Evolutionary conservation across 2,113 vertebrate species (phyloP).

Genomic region (Isurus oxyrinchus): DNA sequence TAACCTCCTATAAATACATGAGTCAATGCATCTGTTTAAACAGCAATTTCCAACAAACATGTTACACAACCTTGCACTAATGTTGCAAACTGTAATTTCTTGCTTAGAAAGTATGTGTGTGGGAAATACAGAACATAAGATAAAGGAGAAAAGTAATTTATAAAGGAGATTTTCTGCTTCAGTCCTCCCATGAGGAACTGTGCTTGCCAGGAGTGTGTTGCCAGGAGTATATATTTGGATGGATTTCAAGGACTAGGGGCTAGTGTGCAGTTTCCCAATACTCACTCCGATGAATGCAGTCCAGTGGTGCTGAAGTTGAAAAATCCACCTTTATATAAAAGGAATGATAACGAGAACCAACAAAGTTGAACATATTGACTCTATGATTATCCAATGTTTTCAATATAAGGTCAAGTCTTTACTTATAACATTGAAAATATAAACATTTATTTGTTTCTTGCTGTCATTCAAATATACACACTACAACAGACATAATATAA

Average conservation of each 20-base stretch:
- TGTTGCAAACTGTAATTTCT: neutral
- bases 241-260: neutral
- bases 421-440: neutral
- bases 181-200: neutral
- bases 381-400: neutral
- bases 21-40: neutral
- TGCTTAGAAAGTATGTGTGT: neutral
- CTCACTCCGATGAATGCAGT: neutral
- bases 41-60: neutral
- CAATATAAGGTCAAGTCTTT: neutral
- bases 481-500: neutral
- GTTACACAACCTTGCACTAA: neutral
- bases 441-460: neutral
- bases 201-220: neutral
- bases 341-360: neutral
- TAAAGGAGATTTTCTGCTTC: neutral
- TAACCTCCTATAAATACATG: neutral
- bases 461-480: neutral
- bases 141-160: neutral
- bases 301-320: neutral
- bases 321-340: neutral
- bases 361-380: neutral
- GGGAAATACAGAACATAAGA: neutral
- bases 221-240: constrained; percentile 6
- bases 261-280: neutral